Evolutionary conservation across 1,140 invertebrate genomes (phyloP), one percentile per base, ranked within the genome.

Genomic region (Orchestia grillus): DNA sequence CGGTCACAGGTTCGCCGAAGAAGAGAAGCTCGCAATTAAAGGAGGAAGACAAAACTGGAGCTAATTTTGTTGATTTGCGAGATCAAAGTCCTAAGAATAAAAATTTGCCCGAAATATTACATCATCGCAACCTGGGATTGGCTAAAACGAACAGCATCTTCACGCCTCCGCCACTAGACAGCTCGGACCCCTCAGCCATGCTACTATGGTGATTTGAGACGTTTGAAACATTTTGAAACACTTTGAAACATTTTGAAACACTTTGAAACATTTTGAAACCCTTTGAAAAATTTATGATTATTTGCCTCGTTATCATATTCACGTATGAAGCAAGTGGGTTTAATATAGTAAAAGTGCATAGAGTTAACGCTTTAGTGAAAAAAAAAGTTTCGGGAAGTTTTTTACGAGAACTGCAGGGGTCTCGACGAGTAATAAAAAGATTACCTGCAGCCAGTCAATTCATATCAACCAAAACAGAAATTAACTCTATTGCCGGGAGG

Each of bases 101-200:
- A 77, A 77, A 36, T 36, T 77, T 28, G 3, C 36, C 28, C 11
- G 62, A 77, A 77, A 15, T 19, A 77, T 53, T 53, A 77, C 62
- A 53, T 53, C 62, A 23, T 15, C 28, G 1, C 3, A 77, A 3
- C 28, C 62, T 28, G 62, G 62, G 62, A 77, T 77, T 15, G 62
- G 11, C 28, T 42, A 28, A 28, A 28, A 90, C 15, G 43, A 44
- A 44, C 8, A 36, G 44, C 1, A 28, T 45, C 92, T 47, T 45
- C 92, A 94, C 92, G 6, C 92, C 92, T 45, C 92, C 92, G 36
- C 92, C 92, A 40, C 6, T 40, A 19, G 44, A 45, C 44, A 47
- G 40, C 40, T n/a, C 43, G 40, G 92, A 94, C n/a, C 92, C 92
- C 40, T 45, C 92, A 40, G 92, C 92, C 43, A 44, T 94, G 92